Evolutionary conservation across 2,113 vertebrate species (phyloP).

Genomic region (Nycticryphes semicollaris): DNA sequence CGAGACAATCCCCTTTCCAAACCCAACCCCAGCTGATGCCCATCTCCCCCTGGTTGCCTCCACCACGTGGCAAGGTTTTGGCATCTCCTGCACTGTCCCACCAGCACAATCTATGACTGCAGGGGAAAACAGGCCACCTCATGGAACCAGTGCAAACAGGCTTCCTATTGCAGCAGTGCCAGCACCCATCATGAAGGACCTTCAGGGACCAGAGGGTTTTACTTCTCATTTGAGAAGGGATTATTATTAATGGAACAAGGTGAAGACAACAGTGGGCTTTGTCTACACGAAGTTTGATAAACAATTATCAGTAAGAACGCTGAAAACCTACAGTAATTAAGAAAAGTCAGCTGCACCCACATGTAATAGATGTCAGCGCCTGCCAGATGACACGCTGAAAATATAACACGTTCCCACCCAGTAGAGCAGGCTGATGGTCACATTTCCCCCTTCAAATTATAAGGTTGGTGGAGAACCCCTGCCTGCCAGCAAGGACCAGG

Average conservation of each 20-base stretch:
- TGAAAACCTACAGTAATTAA: neutral
- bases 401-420: accelerated
- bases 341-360: neutral
- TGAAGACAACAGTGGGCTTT: neutral
- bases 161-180: neutral
- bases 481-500: neutral
- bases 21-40: neutral
- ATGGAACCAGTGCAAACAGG: neutral
- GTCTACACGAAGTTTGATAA: neutral
- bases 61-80: accelerated
- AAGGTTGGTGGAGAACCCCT: neutral
- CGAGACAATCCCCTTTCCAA: neutral
- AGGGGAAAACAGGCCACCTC: neutral
- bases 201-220: neutral
- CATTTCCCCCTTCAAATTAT: neutral
- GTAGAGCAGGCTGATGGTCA: neutral
- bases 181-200: neutral
- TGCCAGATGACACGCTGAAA: neutral
- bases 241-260: neutral
- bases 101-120: neutral
- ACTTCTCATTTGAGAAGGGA: neutral
- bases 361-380: neutral
- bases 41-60: neutral
- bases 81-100: neutral
- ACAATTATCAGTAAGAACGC: neutral